phyloP scores from a whole-genome alignment of 2,797 vertebrate species.

The Kryptolebias ocellatus region DNA sequence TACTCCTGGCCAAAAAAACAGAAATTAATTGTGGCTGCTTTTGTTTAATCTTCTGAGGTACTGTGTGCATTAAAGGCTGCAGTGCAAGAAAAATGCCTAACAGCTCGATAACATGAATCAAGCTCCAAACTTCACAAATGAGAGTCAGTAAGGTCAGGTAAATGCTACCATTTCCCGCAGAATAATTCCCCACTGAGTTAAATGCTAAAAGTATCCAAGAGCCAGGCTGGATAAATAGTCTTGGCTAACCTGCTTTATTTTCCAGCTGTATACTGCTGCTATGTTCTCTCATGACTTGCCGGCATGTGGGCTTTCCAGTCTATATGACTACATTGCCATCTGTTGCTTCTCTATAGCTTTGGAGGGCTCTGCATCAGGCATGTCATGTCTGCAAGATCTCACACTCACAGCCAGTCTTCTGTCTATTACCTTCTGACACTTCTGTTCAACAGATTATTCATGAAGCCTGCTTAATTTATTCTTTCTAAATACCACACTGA shows the following conservation, averaged over 20 bases:
- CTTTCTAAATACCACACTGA: conserved; percentile 40
- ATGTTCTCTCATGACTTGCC: conserved; percentile 18
- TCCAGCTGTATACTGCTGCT: conserved; percentile 47
- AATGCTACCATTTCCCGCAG: conserved; percentile 11
- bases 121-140: conserved; percentile 9
- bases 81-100: neutral
- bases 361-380: conserved; percentile 36
- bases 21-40: neutral
- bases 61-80: neutral
- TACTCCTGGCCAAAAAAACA: neutral
- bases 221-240: conserved; percentile 42
- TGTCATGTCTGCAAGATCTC: conserved; percentile 19
- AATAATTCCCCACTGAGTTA: conserved; percentile 15
- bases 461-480: conserved; percentile 36
- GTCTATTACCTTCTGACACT: conserved; percentile 29
- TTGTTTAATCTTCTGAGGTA: neutral
- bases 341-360: conserved; percentile 43
- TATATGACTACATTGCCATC: conserved; percentile 52
- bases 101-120: conserved; percentile 32
- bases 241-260: conserved; percentile 26
- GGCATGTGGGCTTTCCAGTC: conserved; percentile 31
- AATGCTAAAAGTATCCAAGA: conserved; percentile 19
- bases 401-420: conserved; percentile 16
- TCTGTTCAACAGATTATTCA: conserved; percentile 39
- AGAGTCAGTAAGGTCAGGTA: conserved; percentile 20